A percentile compares a stretch with the other conserved stretches of the same genome.
Evolutionary conservation across 2,797 vertebrate genomes (phyloP).

Genomic region (Chanos chanos): DNA sequence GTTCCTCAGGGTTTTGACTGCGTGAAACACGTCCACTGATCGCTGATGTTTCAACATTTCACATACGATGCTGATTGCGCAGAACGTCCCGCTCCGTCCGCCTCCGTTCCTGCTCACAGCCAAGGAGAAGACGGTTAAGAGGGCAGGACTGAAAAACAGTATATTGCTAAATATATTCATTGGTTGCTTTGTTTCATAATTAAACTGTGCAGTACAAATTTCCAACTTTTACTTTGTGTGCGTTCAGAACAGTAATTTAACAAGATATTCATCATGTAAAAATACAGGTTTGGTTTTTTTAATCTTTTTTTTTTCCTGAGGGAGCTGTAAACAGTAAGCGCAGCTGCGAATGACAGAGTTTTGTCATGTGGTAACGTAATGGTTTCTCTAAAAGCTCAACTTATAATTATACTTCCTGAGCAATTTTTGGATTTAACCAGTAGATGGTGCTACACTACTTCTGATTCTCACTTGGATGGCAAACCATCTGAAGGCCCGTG

Average conservation of each 20-base stretch:
- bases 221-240: too few species aligned
- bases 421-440: slow-evolving; percentile 1
- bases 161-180: background rate
- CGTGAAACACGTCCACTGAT: slow-evolving; percentile 89
- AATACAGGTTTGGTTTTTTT: background rate
- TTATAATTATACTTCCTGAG: background rate
- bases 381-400: background rate
- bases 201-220: too few species aligned
- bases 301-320: background rate
- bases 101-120: slow-evolving; percentile 74
- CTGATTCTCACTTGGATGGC: background rate
- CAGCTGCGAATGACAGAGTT: background rate
- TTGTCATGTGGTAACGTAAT: too few species aligned
- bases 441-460: slow-evolving; percentile 38
- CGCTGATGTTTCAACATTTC: slow-evolving; percentile 94
- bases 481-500: background rate
- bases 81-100: slow-evolving; percentile 92
- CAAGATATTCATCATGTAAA: background rate
- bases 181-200: background rate
- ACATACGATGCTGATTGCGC: slow-evolving; percentile 93
- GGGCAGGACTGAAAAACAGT: background rate
- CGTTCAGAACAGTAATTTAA: too few species aligned
- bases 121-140: background rate
- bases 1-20: slow-evolving; percentile 95
- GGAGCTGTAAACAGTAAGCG: background rate